These are phyloP conservation scores for Ischnura elegans DNA, from an alignment of 2,888 invertebrate species.

Conservation along the genomic window DNA sequence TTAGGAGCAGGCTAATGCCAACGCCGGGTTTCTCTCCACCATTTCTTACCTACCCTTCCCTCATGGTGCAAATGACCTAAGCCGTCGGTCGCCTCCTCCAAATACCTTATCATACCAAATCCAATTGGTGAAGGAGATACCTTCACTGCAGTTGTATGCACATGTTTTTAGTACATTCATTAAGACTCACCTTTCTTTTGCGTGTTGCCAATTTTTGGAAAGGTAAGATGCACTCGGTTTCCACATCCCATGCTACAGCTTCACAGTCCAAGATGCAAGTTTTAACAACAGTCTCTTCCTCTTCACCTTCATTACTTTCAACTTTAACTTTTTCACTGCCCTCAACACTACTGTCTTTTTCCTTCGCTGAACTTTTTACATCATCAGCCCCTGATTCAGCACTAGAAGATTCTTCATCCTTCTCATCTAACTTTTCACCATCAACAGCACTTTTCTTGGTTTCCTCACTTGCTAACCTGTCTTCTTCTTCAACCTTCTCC, in stretches of 20 bases:
- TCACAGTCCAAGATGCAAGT: slow-evolving; percentile 97
- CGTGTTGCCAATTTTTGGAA: slow-evolving; percentile 97
- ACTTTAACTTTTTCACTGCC: not conserved
- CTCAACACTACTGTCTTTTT: not conserved
- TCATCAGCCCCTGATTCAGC: not conserved
- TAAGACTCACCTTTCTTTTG: slow-evolving; percentile 89
- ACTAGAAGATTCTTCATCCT: not conserved
- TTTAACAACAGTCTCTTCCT: slow-evolving; percentile 80
- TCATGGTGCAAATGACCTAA: no score
- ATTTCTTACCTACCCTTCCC: no score
- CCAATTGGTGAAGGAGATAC: not conserved
- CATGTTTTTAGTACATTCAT: not conserved
- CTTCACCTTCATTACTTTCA: slow-evolving; percentile 77
- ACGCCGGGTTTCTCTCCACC: no score
- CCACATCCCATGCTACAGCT: slow-evolving; percentile 97
- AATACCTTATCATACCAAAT: no score
- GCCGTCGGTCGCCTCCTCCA: no score
- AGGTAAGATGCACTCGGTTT: slow-evolving; percentile 93
- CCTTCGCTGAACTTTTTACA: not conserved
- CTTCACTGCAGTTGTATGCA: not conserved
- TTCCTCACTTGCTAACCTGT: not conserved
- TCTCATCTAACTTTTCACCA: not conserved
- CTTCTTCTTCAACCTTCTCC: slow-evolving; percentile 36
- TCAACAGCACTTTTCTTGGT: not conserved
- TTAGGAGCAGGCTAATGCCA: no score